Conservation (phyloP, 2,113 vertebrate species). For the Strix aluco region DNA sequence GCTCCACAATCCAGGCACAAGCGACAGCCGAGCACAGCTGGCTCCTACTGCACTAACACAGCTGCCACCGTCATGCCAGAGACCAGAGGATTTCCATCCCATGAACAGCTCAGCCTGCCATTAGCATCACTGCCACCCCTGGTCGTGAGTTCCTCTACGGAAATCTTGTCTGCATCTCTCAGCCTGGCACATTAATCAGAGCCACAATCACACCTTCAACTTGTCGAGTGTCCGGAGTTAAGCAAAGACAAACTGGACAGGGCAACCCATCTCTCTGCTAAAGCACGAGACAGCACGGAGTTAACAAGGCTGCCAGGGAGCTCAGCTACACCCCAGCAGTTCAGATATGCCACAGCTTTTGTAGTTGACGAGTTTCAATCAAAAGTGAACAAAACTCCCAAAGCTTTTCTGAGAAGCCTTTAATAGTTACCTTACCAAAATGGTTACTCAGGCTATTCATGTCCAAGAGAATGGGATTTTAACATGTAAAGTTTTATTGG, state of each 20-base stretch:
- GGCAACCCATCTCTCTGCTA: background rate
- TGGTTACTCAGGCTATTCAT: background rate
- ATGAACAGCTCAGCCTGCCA: background rate
- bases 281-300: background rate
- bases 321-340: background rate
- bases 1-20: fast-evolving
- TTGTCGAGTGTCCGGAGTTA: fast-evolving
- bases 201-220: background rate
- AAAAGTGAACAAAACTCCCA: background rate
- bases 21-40: background rate
- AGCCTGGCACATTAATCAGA: background rate
- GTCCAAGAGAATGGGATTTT: background rate
- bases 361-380: background rate
- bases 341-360: fast-evolving
- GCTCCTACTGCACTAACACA: background rate
- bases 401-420: background rate
- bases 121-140: background rate
- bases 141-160: fast-evolving
- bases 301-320: background rate
- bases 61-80: fast-evolving
- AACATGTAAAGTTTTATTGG: background rate
- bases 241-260: background rate
- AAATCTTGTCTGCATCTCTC: background rate
- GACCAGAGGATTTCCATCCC: background rate
- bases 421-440: background rate